A percentile compares a stretch with the other conserved stretches of the same genome.
These are phyloP conservation scores for Adrianichthys oophorus DNA, from an alignment of 2,797 vertebrate genomes.

Conservation along the genomic window DNA sequence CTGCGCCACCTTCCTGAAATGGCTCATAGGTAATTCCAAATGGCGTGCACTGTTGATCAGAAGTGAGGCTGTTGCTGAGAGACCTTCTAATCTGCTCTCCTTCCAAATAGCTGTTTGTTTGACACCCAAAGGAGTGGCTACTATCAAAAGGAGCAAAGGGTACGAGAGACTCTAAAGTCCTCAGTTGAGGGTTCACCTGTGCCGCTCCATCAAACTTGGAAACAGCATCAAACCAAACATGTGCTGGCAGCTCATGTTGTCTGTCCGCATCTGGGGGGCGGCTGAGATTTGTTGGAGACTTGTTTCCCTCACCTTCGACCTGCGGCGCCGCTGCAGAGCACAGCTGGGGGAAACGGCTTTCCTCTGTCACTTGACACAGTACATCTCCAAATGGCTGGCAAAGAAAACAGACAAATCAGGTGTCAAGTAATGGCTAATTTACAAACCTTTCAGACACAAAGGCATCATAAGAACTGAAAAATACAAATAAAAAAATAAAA, in stretches of 20 bases:
- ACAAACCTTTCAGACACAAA: not conserved
- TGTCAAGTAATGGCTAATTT: not conserved
- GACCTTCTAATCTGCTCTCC: constrained; percentile 46
- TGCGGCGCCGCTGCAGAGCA: constrained; percentile 17
- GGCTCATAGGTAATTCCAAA: constrained; percentile 34
- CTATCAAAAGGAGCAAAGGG: constrained; percentile 62
- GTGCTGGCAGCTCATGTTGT: constrained; percentile 19
- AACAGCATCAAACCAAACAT: constrained; percentile 27
- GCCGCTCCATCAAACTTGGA: constrained; percentile 29
- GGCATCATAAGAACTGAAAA: not conserved
- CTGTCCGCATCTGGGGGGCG: constrained; percentile 31
- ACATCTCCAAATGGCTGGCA: constrained; percentile 44
- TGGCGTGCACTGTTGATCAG: constrained; percentile 24
- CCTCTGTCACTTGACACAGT: constrained; percentile 55
- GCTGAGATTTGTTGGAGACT: constrained; percentile 9
- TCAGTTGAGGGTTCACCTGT: constrained; percentile 35
- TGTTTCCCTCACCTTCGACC: constrained; percentile 17
- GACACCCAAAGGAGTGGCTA: constrained; percentile 38
- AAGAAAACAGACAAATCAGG: constrained; percentile 22
- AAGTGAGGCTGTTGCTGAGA: constrained; percentile 38
- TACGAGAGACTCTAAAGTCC: constrained; percentile 63
- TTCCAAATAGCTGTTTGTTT: constrained; percentile 45
- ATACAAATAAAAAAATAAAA: not conserved
- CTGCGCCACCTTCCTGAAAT: constrained; percentile 24
- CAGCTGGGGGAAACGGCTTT: constrained; percentile 19